Percentiles rank a stretch among this genome's conserved stretches.
Conservation (phyloP, 2,113 vertebrate species). For the Chroicocephalus ridibundus region DNA sequence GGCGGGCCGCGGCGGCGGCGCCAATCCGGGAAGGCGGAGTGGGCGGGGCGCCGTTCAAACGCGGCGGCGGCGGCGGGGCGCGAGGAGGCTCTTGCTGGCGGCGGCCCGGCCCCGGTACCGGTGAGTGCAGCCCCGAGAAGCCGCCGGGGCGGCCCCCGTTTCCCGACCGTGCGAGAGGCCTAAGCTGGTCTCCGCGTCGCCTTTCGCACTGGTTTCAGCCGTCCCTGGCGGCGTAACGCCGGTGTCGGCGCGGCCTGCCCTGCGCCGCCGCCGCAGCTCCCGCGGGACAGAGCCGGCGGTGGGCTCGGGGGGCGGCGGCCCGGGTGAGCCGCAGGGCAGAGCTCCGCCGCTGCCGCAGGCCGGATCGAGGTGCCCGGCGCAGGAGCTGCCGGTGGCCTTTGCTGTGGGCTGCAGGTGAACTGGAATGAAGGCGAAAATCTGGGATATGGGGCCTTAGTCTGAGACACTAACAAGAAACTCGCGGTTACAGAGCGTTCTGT, state of each 20-base stretch:
- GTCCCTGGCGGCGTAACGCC: too few species aligned
- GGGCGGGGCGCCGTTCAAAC: not conserved
- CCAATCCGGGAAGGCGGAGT: not conserved
- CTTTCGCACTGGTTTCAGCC: fast-evolving
- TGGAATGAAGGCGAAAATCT: not conserved
- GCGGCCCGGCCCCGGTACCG: not conserved
- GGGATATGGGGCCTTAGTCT: not conserved
- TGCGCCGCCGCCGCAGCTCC: too few species aligned
- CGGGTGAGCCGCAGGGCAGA: not conserved
- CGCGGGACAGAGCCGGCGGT: too few species aligned
- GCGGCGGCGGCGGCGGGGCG: not conserved
- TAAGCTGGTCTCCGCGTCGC: not conserved
- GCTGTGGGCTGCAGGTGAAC: not conserved
- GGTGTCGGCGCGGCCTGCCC: too few species aligned
- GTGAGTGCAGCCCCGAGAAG: not conserved
- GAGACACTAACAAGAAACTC: not conserved
- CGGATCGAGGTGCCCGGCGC: not conserved
- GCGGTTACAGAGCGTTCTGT: not conserved
- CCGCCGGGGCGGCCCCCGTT: not conserved
- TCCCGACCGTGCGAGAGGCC: too few species aligned
- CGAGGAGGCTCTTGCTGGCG: not conserved
- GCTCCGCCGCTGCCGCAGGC: not conserved
- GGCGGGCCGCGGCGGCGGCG: too few species aligned
- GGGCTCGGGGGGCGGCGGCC: not conserved
- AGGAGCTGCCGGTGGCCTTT: not conserved